Conservation (phyloP, 2,888 invertebrate genomes). For the Melieria picta region DNA sequence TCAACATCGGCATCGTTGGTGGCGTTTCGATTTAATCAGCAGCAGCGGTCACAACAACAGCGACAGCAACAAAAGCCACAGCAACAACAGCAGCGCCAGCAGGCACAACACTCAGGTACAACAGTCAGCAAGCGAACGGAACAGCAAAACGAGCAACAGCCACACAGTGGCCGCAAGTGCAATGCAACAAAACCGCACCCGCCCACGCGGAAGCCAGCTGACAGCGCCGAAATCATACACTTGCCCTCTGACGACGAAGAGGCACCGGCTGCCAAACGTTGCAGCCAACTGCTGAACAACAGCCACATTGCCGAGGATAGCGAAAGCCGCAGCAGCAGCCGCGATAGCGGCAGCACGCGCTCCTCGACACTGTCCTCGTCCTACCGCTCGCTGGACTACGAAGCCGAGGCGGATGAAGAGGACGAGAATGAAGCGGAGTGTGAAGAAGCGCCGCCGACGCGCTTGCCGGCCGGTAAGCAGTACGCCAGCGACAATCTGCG, state of each 20-base stretch:
- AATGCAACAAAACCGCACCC: neutral
- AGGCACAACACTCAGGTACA: neutral
- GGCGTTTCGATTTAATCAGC: slow-evolving; percentile 27
- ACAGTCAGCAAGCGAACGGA: slow-evolving; percentile 4
- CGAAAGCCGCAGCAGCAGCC: slow-evolving; percentile 1
- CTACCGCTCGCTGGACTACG: slow-evolving; percentile 50
- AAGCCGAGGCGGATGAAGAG: slow-evolving; percentile 52
- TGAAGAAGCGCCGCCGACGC: slow-evolving; percentile 47
- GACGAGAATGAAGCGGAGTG: slow-evolving; percentile 55
- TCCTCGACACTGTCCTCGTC: slow-evolving; percentile 43
- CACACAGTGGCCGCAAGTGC: neutral
- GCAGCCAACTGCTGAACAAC: neutral
- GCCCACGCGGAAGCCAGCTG: neutral
- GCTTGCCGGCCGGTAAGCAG: slow-evolving; percentile 38
- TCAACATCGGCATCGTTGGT: slow-evolving; percentile 25
- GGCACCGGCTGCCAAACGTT: slow-evolving; percentile 8
- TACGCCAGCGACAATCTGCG: slow-evolving; percentile 53
- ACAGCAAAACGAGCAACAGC: slow-evolving; percentile 22
- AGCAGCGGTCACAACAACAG: slow-evolving; percentile 9
- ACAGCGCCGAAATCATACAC: slow-evolving; percentile 38
- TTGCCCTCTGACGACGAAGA: slow-evolving; percentile 38
- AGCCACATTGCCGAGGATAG: no score
- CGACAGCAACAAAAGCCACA: neutral
- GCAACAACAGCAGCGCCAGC: slow-evolving; percentile 5
- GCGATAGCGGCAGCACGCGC: slow-evolving; percentile 25